These are phyloP conservation scores for Lindbergichthys nudifrons DNA, from an alignment of 2,797 vertebrate genomes.

Conservation along the genomic window DNA sequence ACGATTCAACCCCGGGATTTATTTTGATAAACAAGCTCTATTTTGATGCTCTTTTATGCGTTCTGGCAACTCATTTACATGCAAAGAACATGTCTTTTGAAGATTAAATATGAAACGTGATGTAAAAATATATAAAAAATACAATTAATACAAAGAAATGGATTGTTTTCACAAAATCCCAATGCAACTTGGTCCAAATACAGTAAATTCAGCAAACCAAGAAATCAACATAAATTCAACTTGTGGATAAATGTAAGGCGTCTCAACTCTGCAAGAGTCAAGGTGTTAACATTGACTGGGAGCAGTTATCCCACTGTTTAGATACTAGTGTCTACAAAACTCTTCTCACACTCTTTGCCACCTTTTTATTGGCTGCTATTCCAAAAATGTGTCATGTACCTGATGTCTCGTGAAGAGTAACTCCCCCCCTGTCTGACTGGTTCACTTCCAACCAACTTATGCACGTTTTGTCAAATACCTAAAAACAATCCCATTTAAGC, in stretches of 20 bases:
- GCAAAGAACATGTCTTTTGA: no score
- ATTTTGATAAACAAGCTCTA: no score
- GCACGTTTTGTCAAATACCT: constrained; percentile 11
- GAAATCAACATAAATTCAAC: background rate
- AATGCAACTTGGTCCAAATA: background rate
- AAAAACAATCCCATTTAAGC: background rate
- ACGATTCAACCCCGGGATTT: no score
- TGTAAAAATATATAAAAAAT: background rate
- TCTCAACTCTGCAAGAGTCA: background rate
- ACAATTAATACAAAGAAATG: background rate
- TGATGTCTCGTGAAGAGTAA: constrained; percentile 57
- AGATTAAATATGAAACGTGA: no score
- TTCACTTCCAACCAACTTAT: constrained; percentile 14
- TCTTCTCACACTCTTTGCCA: constrained; percentile 70
- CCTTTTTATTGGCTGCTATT: constrained; percentile 67
- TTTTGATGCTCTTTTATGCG: no score
- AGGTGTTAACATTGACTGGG: background rate
- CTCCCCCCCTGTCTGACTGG: constrained; percentile 22
- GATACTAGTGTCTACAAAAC: constrained; percentile 41
- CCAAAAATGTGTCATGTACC: constrained; percentile 74
- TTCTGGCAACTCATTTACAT: no score
- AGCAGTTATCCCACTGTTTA: constrained; percentile 9
- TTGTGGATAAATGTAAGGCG: background rate
- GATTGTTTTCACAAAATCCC: background rate
- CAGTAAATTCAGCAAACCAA: background rate